Base-by-base conservation (phyloP, 1,140 invertebrate genomes). In the Magallana ariakensis region DNA sequence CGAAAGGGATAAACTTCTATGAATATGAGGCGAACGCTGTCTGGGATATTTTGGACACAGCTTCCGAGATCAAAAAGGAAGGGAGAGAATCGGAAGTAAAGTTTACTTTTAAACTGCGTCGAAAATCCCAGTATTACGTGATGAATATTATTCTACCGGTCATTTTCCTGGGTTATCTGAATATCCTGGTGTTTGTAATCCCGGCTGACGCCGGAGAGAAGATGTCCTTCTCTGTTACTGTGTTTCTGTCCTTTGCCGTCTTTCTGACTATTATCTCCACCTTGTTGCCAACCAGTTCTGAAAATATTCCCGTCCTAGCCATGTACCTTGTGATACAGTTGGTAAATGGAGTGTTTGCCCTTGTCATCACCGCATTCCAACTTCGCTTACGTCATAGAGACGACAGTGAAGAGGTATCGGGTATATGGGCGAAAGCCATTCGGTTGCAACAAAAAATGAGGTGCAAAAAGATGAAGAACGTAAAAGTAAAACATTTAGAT, bases 171-270 rank as follows among this genome's bases (percentile, higher is more conserved):
- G 95, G 95, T 0, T 92, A 94, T n/a, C 91, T 96, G 13, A 95
- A 95, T 13, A 93, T 96, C 6, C 92, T 96, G 1, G 95, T 95
- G 13, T 96, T 96, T 92, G 95, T 95, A 89, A 92, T 96, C 62
- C 96, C 95, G 8, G 95, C 95, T 0, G 96, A 96, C 88, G 95
- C 95, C 13, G 95, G 96, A 0, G 96, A 96, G 90, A 95, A 96
- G 90, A 95, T 96, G 70, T 94, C 95, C 8, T 94, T 96, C 26
- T 95, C 95, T 26, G 92, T 96, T 55, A 96, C 95, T 8, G 95
- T 96, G 6, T 93, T 96, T 6, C 91, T 96, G 11, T 94, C 96
- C 0, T 95, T 96, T 89, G 95, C 95, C 80, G 95, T 96, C n/a
- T 96, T 96, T 91, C 95, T 96, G 93, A 92, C 96, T 66, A 95